Percentiles rank a stretch among this genome's conserved stretches.
phyloP scores from a whole-genome alignment of 53 echinoderm and acorn worm species.

The Luidia sarsii region DNA sequence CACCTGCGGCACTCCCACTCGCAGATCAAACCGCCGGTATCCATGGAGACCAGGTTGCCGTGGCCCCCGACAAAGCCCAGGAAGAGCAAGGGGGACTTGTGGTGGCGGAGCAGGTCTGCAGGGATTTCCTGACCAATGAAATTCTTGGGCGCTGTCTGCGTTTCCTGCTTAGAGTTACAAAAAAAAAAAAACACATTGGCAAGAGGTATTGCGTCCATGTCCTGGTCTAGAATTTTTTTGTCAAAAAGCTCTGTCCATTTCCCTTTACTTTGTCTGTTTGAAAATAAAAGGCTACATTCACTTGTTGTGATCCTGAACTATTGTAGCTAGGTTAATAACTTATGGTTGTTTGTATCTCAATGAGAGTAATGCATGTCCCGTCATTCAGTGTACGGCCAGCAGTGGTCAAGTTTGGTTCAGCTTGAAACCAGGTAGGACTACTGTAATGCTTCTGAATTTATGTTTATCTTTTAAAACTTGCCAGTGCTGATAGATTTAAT shows the following conservation, averaged over 20 bases:
- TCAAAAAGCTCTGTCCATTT: not conserved
- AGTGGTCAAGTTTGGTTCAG: too few relatives aligned
- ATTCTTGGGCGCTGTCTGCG: conserved; percentile 23
- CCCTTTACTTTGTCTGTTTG: not conserved
- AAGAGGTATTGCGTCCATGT: not conserved
- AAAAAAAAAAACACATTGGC: not conserved
- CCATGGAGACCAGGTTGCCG: conserved; percentile 91
- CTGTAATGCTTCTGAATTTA: too few relatives aligned
- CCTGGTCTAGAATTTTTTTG: not conserved
- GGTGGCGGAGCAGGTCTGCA: conserved; percentile 78
- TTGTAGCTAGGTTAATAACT: too few relatives aligned
- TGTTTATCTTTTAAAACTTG: too few relatives aligned
- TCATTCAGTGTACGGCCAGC: too few relatives aligned
- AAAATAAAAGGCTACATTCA: not conserved
- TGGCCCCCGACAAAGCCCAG: conserved; percentile 82
- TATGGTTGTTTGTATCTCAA: too few relatives aligned
- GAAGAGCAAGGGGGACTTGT: conserved; percentile 72
- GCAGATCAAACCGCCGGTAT: conserved; percentile 77
- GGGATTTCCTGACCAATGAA: conserved; percentile 76
- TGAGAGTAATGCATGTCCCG: too few relatives aligned
- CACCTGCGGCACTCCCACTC: conserved; percentile 84
- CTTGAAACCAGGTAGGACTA: too few relatives aligned
- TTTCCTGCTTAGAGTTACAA: conserved; percentile 12
- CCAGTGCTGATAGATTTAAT: too few relatives aligned
- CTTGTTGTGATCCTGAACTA: too few relatives aligned